Evolutionary conservation across 2,888 invertebrate species (phyloP).

Genomic region (Drosophila mayaguana): DNA sequence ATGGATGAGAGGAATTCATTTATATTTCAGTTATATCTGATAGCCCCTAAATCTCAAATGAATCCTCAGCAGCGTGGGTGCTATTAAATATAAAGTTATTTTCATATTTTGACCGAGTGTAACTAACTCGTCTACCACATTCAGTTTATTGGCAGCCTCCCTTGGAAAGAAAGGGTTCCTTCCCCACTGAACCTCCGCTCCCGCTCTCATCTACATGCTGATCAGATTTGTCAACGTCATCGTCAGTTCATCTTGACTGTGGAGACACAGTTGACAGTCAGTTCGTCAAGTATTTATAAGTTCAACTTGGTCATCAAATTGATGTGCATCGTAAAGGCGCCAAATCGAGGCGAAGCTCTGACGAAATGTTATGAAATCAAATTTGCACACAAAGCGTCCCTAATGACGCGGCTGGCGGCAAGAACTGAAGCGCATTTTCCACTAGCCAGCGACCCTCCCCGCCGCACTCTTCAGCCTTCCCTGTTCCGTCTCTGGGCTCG

Average conservation of each 20-base stretch:
- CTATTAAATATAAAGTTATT: neutral
- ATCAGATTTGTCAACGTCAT: constrained; percentile 30
- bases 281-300: constrained; percentile 75
- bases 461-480: neutral
- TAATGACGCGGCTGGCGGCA: constrained; percentile 58
- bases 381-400: constrained; percentile 76
- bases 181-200: no score
- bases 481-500: constrained; percentile 23
- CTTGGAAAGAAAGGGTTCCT: neutral
- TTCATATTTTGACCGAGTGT: constrained; percentile 4
- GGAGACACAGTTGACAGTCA: constrained; percentile 25
- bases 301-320: constrained; percentile 67
- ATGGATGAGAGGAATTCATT: neutral
- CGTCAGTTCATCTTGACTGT: constrained; percentile 54
- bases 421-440: constrained; percentile 5
- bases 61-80: neutral
- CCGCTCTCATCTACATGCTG: neutral
- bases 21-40: neutral
- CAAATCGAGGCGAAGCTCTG: constrained; percentile 66
- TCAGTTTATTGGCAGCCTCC: constrained; percentile 16
- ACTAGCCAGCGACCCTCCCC: neutral
- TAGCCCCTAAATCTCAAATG: neutral
- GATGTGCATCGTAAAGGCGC: constrained; percentile 72
- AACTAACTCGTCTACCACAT: constrained; percentile 18
- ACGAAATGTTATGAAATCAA: constrained; percentile 79